These are phyloP conservation scores for Philhelius pedissequus DNA, from an alignment of 2,888 invertebrate genomes.

Conservation along the genomic window DNA sequence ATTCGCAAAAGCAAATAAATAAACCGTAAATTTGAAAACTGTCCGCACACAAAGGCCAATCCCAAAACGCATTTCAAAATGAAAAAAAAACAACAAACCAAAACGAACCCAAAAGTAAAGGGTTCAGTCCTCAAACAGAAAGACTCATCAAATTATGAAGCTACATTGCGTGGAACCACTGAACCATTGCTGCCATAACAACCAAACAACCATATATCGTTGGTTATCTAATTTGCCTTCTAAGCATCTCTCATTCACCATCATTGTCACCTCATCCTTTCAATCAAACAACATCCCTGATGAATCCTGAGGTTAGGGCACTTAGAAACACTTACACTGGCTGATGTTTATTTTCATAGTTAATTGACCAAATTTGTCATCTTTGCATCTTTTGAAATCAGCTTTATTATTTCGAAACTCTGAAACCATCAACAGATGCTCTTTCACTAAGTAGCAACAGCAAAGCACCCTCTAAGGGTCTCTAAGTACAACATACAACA, in stretches of 20 bases:
- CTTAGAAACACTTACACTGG: slow-evolving; percentile 62
- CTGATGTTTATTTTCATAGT: slow-evolving; percentile 68
- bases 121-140: slow-evolving; percentile 32
- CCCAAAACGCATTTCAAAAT: neutral
- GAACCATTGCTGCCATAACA: slow-evolving; percentile 15
- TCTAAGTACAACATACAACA: neutral
- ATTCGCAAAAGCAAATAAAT: slow-evolving; percentile 61
- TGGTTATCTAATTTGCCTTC: slow-evolving; percentile 52
- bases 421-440: slow-evolving; percentile 62
- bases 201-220: slow-evolving; percentile 28
- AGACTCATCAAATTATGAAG: slow-evolving; percentile 37
- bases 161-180: slow-evolving; percentile 34
- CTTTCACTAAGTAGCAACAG: slow-evolving; percentile 41
- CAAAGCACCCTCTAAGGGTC: slow-evolving; percentile 1
- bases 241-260: slow-evolving; percentile 4
- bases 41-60: slow-evolving; percentile 29
- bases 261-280: slow-evolving; percentile 2
- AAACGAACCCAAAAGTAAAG: slow-evolving; percentile 16
- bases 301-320: slow-evolving; percentile 26
- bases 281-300: neutral
- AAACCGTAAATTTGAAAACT: slow-evolving; percentile 62
- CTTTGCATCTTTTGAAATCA: slow-evolving; percentile 51
- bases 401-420: slow-evolving; percentile 66
- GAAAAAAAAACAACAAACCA: neutral
- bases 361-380: slow-evolving; percentile 69